phyloP scores from a whole-genome alignment of 2,113 vertebrate genomes.

The Cranoglanis bouderius region DNA sequence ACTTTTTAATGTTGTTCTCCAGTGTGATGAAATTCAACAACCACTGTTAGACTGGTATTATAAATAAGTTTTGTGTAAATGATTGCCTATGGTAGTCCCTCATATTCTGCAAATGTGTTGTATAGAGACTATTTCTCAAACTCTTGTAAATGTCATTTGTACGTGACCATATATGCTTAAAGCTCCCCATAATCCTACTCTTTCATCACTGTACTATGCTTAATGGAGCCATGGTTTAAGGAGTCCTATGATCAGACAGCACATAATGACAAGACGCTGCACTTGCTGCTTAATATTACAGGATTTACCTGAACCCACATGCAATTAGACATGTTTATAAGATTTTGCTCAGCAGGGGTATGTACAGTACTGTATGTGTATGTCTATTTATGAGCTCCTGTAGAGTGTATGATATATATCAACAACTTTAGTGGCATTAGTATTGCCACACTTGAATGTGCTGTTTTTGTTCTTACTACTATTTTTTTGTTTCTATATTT shows the following conservation, averaged over 20 bases:
- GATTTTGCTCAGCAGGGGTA: not conserved
- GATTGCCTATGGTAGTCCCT: not conserved
- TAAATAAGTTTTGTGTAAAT: not conserved
- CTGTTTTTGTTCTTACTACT: not conserved
- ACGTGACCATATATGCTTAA: not conserved
- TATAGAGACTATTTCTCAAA: not conserved
- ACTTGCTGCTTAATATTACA: not conserved
- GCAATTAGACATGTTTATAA: constrained; percentile 12
- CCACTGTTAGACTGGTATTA: not conserved
- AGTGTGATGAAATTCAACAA: not conserved
- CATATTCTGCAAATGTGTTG: not conserved
- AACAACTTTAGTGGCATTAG: not conserved
- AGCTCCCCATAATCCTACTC: not conserved
- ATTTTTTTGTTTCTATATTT: not conserved
- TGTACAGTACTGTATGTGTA: not conserved
- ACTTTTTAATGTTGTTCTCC: not conserved
- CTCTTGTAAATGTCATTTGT: not conserved
- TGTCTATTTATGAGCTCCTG: not conserved
- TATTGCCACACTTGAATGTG: not conserved
- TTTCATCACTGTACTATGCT: constrained; percentile 2
- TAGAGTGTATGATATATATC: not conserved
- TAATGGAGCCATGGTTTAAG: not conserved
- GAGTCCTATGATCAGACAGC: constrained; percentile 15
- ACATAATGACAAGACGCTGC: not conserved
- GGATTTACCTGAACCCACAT: not conserved